Percentiles rank a stretch among this genome's conserved stretches.
phyloP scores from a whole-genome alignment of 2,113 vertebrate genomes.

The Manacus vitellinus region DNA sequence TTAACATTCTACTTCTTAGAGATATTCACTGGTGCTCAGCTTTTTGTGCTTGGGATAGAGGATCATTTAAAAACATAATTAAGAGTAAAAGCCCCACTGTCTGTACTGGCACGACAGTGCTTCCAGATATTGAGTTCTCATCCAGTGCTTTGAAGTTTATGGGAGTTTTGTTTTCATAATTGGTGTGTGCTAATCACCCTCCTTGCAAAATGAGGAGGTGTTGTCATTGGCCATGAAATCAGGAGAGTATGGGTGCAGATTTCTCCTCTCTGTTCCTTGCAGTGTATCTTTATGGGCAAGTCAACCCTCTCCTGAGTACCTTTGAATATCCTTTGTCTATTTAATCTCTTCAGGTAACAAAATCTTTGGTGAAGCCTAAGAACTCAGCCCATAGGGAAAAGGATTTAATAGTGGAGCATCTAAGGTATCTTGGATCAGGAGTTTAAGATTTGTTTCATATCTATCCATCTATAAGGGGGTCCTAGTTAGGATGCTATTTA shows the following conservation, averaged over 20 bases:
- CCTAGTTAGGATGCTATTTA: not conserved
- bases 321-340: not conserved
- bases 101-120: not conserved
- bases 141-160: not conserved
- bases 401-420: not conserved
- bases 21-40: not conserved
- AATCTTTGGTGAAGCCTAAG: not conserved
- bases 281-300: not conserved
- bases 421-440: not conserved
- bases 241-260: not conserved
- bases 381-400: not conserved
- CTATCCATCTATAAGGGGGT: not conserved
- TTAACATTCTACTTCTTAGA: conserved; percentile 34
- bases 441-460: not conserved
- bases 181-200: not conserved
- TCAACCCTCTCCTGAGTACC: not conserved
- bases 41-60: not conserved
- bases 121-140: not conserved
- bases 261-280: not conserved
- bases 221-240: not conserved
- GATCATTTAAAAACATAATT: not conserved
- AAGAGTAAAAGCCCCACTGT: not conserved
- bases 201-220: not conserved
- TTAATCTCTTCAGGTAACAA: not conserved
- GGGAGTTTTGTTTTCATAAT: not conserved